phyloP scores from a whole-genome alignment of 2,797 vertebrate genomes.

The Platyrinchus mystaceus region DNA sequence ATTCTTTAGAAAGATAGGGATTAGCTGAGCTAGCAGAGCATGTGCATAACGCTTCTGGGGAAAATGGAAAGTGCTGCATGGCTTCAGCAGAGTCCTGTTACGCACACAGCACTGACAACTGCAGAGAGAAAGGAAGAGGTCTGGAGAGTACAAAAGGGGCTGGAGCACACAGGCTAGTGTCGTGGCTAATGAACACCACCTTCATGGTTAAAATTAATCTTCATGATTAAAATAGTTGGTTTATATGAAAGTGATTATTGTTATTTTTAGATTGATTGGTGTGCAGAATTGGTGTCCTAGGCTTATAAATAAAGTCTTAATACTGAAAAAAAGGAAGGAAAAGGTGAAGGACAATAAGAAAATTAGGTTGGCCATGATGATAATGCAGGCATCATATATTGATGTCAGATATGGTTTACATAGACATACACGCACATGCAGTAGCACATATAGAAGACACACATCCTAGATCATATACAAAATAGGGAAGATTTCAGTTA shows the following conservation, averaged over 20 bases:
- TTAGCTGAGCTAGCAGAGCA: constrained; percentile 13
- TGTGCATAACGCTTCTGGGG: neutral
- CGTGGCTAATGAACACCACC: fast-evolving
- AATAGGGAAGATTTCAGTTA: neutral
- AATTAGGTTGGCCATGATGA: neutral
- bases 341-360: neutral
- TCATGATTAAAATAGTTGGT: neutral
- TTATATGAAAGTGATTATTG: neutral
- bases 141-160: neutral
- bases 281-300: neutral
- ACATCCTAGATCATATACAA: neutral
- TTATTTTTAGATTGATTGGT: neutral
- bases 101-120: neutral
- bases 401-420: neutral
- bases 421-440: neutral
- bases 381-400: neutral
- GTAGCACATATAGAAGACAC: neutral
- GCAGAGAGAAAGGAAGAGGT: neutral
- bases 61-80: neutral
- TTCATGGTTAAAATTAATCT: neutral
- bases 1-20: constrained; percentile 33
- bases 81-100: neutral
- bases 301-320: neutral
- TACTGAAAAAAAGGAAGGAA: neutral
- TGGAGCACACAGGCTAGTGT: neutral